These are phyloP conservation scores for Silurus glanis DNA, from an alignment of 2,113 vertebrate genomes.

Conservation along the genomic window DNA sequence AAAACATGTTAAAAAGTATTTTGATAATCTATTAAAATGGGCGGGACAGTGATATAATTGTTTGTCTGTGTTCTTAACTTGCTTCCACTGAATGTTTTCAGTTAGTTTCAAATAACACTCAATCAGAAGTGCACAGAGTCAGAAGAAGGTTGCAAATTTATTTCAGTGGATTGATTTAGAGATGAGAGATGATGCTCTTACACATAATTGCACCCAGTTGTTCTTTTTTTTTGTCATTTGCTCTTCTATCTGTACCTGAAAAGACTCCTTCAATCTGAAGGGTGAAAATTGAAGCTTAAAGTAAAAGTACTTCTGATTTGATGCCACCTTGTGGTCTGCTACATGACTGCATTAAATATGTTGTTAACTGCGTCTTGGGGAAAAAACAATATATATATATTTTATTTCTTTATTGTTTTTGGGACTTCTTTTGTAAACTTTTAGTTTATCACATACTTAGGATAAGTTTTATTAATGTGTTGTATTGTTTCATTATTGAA, in stretches of 20 bases:
- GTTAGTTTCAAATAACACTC: not conserved
- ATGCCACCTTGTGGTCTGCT: conserved; percentile 17
- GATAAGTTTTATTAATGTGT: not conserved
- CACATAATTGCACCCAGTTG: not conserved
- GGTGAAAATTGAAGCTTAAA: not conserved
- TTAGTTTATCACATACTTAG: not conserved
- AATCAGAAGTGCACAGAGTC: not conserved
- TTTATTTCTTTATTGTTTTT: no score
- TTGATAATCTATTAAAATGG: conserved; percentile 7
- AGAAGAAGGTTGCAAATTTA: not conserved
- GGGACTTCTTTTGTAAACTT: no score
- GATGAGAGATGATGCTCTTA: not conserved
- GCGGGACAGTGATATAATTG: not conserved
- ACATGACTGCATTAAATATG: not conserved
- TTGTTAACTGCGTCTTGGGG: no score
- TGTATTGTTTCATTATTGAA: no score
- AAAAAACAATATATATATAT: no score
- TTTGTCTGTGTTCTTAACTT: not conserved
- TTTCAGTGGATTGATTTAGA: not conserved
- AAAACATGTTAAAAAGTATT: conserved; percentile 1
- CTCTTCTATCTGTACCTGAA: not conserved
- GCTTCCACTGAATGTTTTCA: not conserved
- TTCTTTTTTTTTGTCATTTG: not conserved
- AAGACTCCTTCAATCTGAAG: not conserved
- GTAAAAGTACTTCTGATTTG: not conserved